Evolutionary conservation across 2,888 invertebrate genomes (phyloP).

Genomic region (Zaprionus bogoriensis): DNA sequence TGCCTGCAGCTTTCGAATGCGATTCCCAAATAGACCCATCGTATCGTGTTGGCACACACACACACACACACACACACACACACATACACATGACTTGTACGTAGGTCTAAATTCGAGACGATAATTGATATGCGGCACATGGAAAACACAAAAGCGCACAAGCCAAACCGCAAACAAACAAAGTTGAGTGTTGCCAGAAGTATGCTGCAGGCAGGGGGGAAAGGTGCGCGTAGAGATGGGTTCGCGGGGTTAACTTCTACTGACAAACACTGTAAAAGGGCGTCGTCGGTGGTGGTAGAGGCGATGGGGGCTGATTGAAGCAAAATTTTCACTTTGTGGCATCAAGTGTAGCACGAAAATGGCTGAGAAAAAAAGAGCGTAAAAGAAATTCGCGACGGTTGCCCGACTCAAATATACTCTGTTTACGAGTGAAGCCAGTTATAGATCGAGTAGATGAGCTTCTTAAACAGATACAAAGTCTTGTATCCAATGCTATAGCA

Average conservation of each 20-base stretch:
- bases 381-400: not conserved
- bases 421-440: no score
- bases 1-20: not conserved
- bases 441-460: no score
- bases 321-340: slow-evolving; percentile 41
- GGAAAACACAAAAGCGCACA: slow-evolving; percentile 67
- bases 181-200: slow-evolving; percentile 39
- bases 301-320: slow-evolving; percentile 5
- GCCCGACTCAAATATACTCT: slow-evolving; percentile 2
- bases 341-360: slow-evolving; percentile 15
- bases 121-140: slow-evolving; percentile 65
- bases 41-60: not conserved
- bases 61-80: not conserved
- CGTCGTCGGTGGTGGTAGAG: not conserved
- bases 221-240: not conserved
- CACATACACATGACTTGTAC: not conserved
- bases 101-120: slow-evolving; percentile 64
- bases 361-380: slow-evolving; percentile 5
- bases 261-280: not conserved
- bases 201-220: not conserved
- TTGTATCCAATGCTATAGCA: no score
- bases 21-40: not conserved
- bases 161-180: slow-evolving; percentile 70
- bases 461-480: no score
- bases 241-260: not conserved